These are phyloP conservation scores for Megastigmus dorsalis DNA, from an alignment of 2,888 invertebrate genomes.

Conservation along the genomic window DNA sequence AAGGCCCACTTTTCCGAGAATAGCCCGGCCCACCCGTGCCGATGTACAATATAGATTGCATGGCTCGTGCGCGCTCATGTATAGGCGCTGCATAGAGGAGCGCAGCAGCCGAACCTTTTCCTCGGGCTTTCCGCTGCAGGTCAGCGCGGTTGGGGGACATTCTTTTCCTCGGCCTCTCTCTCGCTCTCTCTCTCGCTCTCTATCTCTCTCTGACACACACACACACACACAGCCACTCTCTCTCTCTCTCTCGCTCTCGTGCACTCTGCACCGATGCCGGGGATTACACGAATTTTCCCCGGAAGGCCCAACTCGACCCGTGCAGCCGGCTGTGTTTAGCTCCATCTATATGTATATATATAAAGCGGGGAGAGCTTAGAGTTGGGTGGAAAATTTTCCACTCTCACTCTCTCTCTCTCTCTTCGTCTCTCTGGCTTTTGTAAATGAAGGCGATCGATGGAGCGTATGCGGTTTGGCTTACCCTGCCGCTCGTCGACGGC, in stretches of 20 bases:
- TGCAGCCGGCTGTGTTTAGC: too few relatives aligned
- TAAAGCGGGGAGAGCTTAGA: too few relatives aligned
- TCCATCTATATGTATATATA: too few relatives aligned
- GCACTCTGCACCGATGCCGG: background rate
- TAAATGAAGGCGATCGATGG: too few relatives aligned
- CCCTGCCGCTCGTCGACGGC: too few relatives aligned
- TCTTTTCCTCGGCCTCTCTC: background rate
- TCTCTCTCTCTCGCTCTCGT: background rate
- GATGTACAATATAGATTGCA: too few relatives aligned
- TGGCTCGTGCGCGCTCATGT: background rate
- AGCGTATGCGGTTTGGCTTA: too few relatives aligned
- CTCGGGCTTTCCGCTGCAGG: background rate
- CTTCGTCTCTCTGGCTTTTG: too few relatives aligned
- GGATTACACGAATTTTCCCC: conserved; percentile 36
- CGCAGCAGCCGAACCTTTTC: conserved; percentile 23
- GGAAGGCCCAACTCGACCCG: conserved; percentile 32
- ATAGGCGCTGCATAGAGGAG: background rate
- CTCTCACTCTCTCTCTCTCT: too few relatives aligned
- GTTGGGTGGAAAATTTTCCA: too few relatives aligned
- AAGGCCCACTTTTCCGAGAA: conserved; percentile 37
- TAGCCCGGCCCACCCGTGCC: conserved; percentile 28
- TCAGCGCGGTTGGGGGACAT: background rate
- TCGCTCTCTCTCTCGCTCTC: conserved; percentile 4
- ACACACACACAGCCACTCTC: background rate
- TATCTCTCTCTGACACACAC: background rate